Evolutionary conservation across 2,113 vertebrate species (phyloP).

Genomic region (Leptobrachium ailaonicum): DNA sequence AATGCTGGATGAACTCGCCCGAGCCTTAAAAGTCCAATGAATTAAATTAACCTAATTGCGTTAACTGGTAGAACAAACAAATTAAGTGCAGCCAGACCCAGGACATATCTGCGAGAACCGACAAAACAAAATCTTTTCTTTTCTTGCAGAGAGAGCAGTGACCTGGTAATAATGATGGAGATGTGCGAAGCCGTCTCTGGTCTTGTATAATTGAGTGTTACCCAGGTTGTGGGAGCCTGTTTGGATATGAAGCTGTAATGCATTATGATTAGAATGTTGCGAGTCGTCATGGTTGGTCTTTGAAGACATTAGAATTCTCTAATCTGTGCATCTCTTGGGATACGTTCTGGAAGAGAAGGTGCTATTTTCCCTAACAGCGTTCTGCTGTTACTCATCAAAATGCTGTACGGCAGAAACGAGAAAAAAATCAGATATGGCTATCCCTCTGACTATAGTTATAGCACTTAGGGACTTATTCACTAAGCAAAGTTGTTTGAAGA

Average conservation of each 20-base stretch:
- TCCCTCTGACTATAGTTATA: no score
- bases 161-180: background rate
- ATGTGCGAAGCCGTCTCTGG: background rate
- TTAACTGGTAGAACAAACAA: background rate
- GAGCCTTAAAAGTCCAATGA: background rate
- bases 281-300: background rate
- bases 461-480: no score
- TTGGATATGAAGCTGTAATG: constrained; percentile 1
- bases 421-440: no score
- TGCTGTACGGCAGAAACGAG: background rate
- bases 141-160: background rate
- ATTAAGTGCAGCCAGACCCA: background rate
- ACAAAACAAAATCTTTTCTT: background rate
- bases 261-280: background rate
- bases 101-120: background rate
- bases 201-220: background rate
- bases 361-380: constrained; percentile 12
- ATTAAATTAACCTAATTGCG: background rate
- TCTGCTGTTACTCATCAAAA: constrained; percentile 6
- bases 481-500: no score
- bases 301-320: constrained; percentile 1
- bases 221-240: background rate
- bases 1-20: background rate
- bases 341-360: background rate
- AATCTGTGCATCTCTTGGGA: constrained; percentile 14